Percentiles rank a stretch among this genome's conserved stretches.
Conservation (phyloP, 1,140 invertebrate genomes). For the Stratiolaelaps scimitus region DNA sequence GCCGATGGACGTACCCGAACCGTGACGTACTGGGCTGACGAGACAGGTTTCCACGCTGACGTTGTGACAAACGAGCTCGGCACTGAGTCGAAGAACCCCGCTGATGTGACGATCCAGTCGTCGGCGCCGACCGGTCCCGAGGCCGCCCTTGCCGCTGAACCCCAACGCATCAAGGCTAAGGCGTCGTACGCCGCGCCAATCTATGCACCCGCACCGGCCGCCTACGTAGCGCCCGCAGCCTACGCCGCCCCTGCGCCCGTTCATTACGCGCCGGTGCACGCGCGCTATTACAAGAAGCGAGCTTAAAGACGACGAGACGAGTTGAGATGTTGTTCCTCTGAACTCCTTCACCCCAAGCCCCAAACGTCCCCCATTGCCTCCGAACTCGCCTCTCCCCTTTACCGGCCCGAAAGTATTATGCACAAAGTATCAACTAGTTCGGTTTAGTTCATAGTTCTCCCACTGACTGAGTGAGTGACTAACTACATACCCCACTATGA, state of each 20-base stretch:
- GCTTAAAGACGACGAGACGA: not conserved
- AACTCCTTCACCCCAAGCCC: no score
- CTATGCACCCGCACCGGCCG: not conserved
- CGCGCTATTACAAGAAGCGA: slow-evolving; percentile 21
- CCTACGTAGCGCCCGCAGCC: not conserved
- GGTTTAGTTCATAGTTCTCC: no score
- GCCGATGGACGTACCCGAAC: slow-evolving; percentile 20
- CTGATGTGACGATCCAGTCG: slow-evolving; percentile 24
- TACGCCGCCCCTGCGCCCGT: not conserved
- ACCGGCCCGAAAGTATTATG: no score
- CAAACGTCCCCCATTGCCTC: no score
- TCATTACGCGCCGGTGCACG: slow-evolving; percentile 23
- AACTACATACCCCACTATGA: no score
- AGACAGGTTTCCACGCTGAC: slow-evolving; percentile 19
- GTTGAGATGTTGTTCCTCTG: no score
- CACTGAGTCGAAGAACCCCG: slow-evolving; percentile 19
- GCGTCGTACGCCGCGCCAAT: slow-evolving; percentile 17
- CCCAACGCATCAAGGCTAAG: slow-evolving; percentile 23
- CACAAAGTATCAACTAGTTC: no score
- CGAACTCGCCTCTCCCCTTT: no score
- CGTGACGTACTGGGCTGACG: slow-evolving; percentile 20
- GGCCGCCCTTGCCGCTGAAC: slow-evolving; percentile 19
- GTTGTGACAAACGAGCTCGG: slow-evolving; percentile 28
- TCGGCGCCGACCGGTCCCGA: slow-evolving; percentile 15
- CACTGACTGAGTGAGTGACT: no score